These are phyloP conservation scores for Astropecten irregularis DNA, from an alignment of 53 echinoderm and acorn worm species.

Conservation along the genomic window DNA sequence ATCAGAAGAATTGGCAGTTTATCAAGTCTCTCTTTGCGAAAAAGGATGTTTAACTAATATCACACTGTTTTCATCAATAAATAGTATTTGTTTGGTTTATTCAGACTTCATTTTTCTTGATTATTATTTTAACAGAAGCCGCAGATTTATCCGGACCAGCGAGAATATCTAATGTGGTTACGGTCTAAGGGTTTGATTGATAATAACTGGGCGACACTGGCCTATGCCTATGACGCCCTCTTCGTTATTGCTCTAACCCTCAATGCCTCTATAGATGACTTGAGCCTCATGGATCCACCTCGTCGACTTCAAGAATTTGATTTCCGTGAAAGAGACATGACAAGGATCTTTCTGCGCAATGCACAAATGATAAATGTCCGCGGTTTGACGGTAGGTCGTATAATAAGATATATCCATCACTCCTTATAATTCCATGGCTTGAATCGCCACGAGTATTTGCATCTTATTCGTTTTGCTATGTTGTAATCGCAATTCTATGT, in stretches of 20 bases:
- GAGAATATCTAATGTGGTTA: conserved; percentile 25
- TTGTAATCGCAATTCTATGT: too few relatives aligned
- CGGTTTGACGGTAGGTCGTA: conserved; percentile 60
- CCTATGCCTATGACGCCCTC: conserved; percentile 70
- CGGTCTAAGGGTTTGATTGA: not conserved
- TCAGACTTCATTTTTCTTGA: too few relatives aligned
- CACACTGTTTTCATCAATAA: too few relatives aligned
- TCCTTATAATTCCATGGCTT: too few relatives aligned
- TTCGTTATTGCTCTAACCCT: conserved; percentile 59
- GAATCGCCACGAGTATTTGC: too few relatives aligned
- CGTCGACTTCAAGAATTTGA: not conserved
- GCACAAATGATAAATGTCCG: conserved; percentile 40
- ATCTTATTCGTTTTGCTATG: too few relatives aligned
- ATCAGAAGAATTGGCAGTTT: too few relatives aligned
- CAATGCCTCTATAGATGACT: conserved; percentile 53
- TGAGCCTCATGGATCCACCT: not conserved
- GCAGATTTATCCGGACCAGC: conserved; percentile 21
- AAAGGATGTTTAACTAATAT: too few relatives aligned
- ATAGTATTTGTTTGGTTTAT: too few relatives aligned
- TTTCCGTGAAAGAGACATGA: conserved; percentile 11
- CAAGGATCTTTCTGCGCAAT: conserved; percentile 33
- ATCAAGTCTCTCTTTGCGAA: too few relatives aligned
- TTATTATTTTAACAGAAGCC: conserved; percentile 34
- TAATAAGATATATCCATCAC: too few relatives aligned
- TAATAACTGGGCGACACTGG: conserved; percentile 44